phyloP scores from a whole-genome alignment of 1,140 invertebrate species.

The Tachypleus tridentatus region DNA sequence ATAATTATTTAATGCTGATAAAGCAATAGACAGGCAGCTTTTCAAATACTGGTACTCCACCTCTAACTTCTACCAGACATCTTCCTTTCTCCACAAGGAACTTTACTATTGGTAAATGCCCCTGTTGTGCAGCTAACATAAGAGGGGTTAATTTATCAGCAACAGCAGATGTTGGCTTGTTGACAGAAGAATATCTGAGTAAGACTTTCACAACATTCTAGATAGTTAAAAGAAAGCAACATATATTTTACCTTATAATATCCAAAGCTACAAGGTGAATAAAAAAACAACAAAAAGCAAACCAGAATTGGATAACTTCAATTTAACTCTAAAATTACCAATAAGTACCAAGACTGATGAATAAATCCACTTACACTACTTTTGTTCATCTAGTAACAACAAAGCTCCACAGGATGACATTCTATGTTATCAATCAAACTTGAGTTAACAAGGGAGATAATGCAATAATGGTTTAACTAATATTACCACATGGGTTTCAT shows the following conservation, averaged over 20 bases:
- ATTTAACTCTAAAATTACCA: neutral
- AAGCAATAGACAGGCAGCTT: no score
- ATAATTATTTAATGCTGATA: no score
- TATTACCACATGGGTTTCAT: no score
- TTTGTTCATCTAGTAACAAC: no score
- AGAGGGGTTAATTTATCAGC: slow-evolving; percentile 38
- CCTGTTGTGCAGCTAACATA: slow-evolving; percentile 37
- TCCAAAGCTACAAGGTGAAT: neutral
- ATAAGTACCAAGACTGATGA: no score
- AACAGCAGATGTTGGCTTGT: slow-evolving; percentile 34
- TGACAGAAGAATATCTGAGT: slow-evolving; percentile 35
- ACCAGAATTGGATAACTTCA: slow-evolving; percentile 3
- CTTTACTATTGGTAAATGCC: slow-evolving; percentile 28
- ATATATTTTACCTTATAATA: slow-evolving; percentile 2
- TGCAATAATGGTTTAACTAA: no score
- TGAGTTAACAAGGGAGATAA: no score
- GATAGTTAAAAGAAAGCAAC: slow-evolving; percentile 1
- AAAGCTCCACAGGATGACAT: no score
- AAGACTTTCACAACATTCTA: slow-evolving; percentile 35
- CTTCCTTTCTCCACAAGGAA: slow-evolving; percentile 29
- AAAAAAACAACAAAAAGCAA: slow-evolving; percentile 1
- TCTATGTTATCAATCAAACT: no score
- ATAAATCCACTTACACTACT: no score
- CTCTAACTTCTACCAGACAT: no score
- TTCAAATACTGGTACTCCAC: no score